Evolutionary conservation across 2,797 vertebrate genomes (phyloP).

Genomic region (Momotus momota): DNA sequence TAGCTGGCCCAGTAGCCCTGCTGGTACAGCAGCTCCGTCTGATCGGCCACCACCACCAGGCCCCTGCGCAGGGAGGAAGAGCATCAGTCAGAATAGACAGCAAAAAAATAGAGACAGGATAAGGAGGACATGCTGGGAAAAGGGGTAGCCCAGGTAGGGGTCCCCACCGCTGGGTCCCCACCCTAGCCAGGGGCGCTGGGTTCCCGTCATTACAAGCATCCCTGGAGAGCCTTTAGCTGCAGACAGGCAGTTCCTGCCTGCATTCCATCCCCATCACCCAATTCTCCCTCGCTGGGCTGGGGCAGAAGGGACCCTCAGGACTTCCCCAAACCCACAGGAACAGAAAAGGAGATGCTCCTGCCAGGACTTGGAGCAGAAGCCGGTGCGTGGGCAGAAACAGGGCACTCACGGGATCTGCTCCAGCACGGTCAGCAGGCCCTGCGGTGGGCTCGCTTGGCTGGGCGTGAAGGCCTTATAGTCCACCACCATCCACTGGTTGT

Average conservation of each 20-base stretch:
- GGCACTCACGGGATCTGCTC: slow-evolving; percentile 94
- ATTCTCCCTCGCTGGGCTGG: fast-evolving
- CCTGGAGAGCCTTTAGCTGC: background rate
- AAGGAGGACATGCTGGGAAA: fast-evolving
- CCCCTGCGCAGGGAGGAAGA: slow-evolving; percentile 77
- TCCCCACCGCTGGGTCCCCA: fast-evolving
- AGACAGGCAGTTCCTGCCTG: background rate
- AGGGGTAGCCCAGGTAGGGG: too few species aligned
- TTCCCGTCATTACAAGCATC: background rate
- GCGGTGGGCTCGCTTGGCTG: slow-evolving; percentile 45
- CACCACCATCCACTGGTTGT: slow-evolving; percentile 99
- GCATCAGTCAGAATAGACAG: fast-evolving
- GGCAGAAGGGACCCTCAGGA: background rate
- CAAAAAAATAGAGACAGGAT: fast-evolving
- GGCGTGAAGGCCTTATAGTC: slow-evolving; percentile 89
- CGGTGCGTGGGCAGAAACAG: fast-evolving
- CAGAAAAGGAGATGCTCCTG: fast-evolving
- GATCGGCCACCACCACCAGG: slow-evolving; percentile 81
- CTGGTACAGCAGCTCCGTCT: slow-evolving; percentile 85
- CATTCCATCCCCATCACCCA: fast-evolving
- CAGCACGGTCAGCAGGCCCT: slow-evolving; percentile 85
- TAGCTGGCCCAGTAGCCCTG: slow-evolving; percentile 95
- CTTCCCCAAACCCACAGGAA: background rate
- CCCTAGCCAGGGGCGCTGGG: too few species aligned
- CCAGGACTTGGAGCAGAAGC: fast-evolving